Conservation (phyloP, 2,113 vertebrate genomes). For the Etheostoma cragini region DNA sequence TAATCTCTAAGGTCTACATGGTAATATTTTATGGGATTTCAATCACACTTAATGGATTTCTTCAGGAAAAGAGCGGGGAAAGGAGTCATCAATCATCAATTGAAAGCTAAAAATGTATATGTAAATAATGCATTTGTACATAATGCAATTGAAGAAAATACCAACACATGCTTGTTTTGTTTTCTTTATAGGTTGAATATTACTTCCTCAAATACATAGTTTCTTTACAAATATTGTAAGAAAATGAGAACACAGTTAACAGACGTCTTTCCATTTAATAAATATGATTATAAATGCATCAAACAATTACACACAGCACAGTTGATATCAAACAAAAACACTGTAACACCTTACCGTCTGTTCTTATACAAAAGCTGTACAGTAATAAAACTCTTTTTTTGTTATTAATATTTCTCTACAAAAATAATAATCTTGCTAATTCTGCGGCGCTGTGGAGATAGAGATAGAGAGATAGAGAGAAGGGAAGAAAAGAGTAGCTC, state of each 20-base stretch:
- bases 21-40: neutral
- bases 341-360: constrained; percentile 77
- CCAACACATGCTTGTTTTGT: constrained; percentile 47
- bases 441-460: constrained; percentile 52
- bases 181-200: constrained; percentile 76
- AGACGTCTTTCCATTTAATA: constrained; percentile 85
- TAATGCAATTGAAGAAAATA: constrained; percentile 20
- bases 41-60: neutral
- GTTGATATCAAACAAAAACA: constrained; percentile 81
- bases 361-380: constrained; percentile 86
- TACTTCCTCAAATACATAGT: constrained; percentile 76
- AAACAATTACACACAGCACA: constrained; percentile 85
- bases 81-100: neutral
- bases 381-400: constrained; percentile 82
- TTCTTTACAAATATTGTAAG: constrained; percentile 77
- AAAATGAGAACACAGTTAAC: constrained; percentile 80
- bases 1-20: neutral
- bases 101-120: neutral
- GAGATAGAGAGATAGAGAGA: constrained; percentile 29
- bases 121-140: neutral
- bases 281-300: constrained; percentile 88
- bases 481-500: constrained; percentile 10
- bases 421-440: constrained; percentile 86
- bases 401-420: constrained; percentile 80
- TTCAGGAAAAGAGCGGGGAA: neutral